Base-by-base conservation (phyloP, 1,140 invertebrate genomes). In the Pogonognathellus flavescens region DNA sequence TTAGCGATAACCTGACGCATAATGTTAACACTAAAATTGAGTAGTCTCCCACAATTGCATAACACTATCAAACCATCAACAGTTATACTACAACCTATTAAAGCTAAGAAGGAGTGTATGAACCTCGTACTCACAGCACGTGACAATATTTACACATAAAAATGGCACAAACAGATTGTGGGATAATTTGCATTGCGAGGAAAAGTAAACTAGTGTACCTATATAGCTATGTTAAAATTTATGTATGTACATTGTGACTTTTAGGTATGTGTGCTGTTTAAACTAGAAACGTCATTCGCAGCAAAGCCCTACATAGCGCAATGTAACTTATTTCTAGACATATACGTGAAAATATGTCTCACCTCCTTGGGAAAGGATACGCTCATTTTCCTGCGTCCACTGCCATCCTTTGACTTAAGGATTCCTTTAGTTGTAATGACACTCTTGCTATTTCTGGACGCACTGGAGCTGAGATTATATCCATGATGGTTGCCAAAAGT, bases 351-450 rank as follows among this genome's bases (percentile, higher is more conserved):
- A 25, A 22, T 49, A 59, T 84, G 14, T n/a, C 76, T 87, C 83
- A 88, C 87, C 88, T 88, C 86, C 81, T 84, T 84, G 13, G 85
- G 85, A 83, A 88, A 88, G 59, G 80, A 80, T 2, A 88, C 89
- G 31, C 82, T 88, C 50, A 86, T 84, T 13, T 84, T 82, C 59
- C 88, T 83, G 66, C 76, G 84, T 82, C 53, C 53, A 50, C 55
- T 83, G 82, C 59, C 55, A 84, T 70, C 59, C 81, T 59, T 76
- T 82, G 53, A 66, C 70, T 84, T 87, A 80, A 87, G 70, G 76
- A 88, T 88, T 66, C 88, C 88, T 85, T 86, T 88, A 8, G 57
- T n/a, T 49, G 9, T 20, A 50, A 52, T 82, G 55, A 53, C 72
- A 50, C 22, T 70, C 14, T 84, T 85, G 25, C 13, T 31, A 53